Base-by-base conservation (phyloP, 2,888 invertebrate genomes). In the Eupeodes latifasciatus region DNA sequence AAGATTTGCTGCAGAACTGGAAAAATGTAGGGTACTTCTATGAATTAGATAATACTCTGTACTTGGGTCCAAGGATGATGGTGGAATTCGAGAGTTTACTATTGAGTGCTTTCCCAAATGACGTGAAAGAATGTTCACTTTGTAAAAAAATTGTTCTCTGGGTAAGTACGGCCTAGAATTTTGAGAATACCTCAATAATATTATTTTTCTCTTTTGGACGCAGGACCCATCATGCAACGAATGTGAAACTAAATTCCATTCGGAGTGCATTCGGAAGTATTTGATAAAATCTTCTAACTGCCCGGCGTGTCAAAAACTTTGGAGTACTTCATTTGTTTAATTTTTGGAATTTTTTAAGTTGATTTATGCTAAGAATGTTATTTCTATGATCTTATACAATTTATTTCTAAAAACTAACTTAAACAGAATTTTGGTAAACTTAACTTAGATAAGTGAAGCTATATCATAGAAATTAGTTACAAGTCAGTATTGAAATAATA, bases 11-110 rank as follows among this genome's bases (percentile, higher is more conserved):
- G 9, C 81, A 87, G 12, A 88, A 79, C 11, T 92, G 91, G 91
- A 90, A 90, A 6, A 47, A 88, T 2, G 89, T 90, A 36, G 92
- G 92, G 0, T 92, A 92, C 66, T 91, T 91, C 71, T 44, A 90
- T 9, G 90, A 90, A 66, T 83, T 88, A 9, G 90, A 91, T 11
- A 89, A 90, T 34, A 89, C 81, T 49, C 81, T 91, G 7, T 91
- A 90, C 51, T 91, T 91, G 57, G 92, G 92, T 2, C 91, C 91
- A 9, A 90, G 90, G 44, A 90, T 90, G 79, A 69, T 92, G 44
- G 90, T 91, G 9, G 92, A 92, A 69, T 91, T 91, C 59, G 90
- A 89, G 4, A 90, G 86, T 36, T 91, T 90, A 87, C 83, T 92
- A 36, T 89, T 91, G 62, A 89, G 81, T 12, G 69, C 90, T 67